Evolutionary conservation across 2,888 invertebrate genomes (phyloP), one percentile per base, ranked within the genome.

Genomic region (Drosophila conformis): DNA sequence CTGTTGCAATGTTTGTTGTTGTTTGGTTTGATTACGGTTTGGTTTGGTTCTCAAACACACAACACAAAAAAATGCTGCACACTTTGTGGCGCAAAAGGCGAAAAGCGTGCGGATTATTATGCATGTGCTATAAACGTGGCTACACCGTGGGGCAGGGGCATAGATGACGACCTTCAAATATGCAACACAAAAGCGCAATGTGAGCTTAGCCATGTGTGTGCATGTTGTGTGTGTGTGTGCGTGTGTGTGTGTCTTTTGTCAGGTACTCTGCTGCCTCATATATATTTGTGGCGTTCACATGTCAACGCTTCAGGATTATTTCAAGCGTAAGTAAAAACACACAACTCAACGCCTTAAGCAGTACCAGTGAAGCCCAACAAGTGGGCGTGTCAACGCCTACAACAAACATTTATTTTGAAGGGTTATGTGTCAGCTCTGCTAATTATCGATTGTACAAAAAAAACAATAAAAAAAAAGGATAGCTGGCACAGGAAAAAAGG

Each of bases 131-230:
- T 38, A 36, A 64, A 64, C 58, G 69, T 65, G 57, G 48, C 35
- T 7, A 4, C 2, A 29, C 7, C 29, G 7, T 33, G 25, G 31
- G 27, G 29, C 27, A 38, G 33, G 40, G 2, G 33, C 29, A 2
- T 21, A 31, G 25, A n/a, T n/a, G 10, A 49, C 53, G 80, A 69
- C 79, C 79, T 80, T 79, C 76, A 65, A 61, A 54, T 49, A 10
- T 64, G 78, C 78, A 79, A 54, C 75, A 69, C 73, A 76, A 69
- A 62, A 63, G 69, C 64, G 77, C 75, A 76, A 76, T 62, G 59
- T 64, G 40, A 54, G 35, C 58, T 42, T 27, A 38, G 31, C 11
- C 33, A 51, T 61, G 35, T 48, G 57, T 33, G 36, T 11, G 29
- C 11, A 1, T 6, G 15, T 48, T 4, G 36, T 25, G 33, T 11